Percentiles rank a stretch among this genome's conserved stretches.
Conservation (phyloP, 2,113 vertebrate species). For the Nibea albiflora region DNA sequence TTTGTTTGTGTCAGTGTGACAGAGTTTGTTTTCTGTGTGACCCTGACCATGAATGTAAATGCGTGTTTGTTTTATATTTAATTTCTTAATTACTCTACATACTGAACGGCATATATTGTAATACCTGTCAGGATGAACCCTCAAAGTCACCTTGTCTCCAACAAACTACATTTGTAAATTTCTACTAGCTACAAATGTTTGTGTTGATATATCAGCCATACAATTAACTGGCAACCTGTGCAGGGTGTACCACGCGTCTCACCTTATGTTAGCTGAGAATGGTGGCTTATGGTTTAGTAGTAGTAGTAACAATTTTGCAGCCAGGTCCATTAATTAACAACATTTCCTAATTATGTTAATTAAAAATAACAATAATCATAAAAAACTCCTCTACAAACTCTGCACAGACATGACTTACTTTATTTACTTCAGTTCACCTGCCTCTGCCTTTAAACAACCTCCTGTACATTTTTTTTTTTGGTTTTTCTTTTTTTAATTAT, state of each 20-base stretch:
- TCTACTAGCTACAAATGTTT: too few species aligned
- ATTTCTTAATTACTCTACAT: background rate
- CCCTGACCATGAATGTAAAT: background rate
- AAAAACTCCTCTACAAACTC: background rate
- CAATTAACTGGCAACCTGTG: too few species aligned
- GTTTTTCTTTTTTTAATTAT: conserved; percentile 62
- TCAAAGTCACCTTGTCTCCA: too few species aligned
- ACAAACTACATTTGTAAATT: too few species aligned
- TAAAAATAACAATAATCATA: too few species aligned
- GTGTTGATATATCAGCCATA: too few species aligned
- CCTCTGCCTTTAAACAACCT: conserved; percentile 31
- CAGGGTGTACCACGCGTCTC: too few species aligned
- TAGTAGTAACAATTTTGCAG: too few species aligned
- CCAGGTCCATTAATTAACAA: too few species aligned
- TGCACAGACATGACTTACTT: background rate
- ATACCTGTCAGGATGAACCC: background rate
- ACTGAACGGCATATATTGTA: background rate
- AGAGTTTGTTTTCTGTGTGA: background rate
- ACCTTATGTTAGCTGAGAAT: too few species aligned
- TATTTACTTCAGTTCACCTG: conserved; percentile 10
- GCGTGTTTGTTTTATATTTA: background rate
- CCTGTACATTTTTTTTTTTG: background rate
- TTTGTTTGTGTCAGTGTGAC: background rate
- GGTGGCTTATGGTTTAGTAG: too few species aligned
- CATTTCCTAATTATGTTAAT: too few species aligned